Percentiles rank a stretch among this genome's conserved stretches.
phyloP scores from a whole-genome alignment of 2,888 invertebrate genomes.

The Epicampocera succincta region DNA sequence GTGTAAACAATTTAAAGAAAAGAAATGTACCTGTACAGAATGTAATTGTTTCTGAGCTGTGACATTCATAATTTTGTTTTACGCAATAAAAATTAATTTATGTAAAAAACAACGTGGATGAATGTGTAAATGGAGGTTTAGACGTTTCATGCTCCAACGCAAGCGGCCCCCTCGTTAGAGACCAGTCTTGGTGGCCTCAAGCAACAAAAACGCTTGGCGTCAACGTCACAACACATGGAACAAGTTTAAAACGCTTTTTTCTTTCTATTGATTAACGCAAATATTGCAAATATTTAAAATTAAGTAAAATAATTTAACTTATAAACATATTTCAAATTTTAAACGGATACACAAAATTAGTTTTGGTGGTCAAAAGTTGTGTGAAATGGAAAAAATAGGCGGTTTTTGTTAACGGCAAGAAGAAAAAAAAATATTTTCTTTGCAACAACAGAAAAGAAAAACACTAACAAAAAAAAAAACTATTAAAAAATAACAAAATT shows the following conservation, averaged over 20 bases:
- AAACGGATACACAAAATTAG: too few species aligned
- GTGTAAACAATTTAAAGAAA: constrained; percentile 1
- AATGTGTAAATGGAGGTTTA: constrained; percentile 55
- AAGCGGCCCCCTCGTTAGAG: background rate
- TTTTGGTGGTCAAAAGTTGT: constrained; percentile 31
- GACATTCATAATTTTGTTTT: constrained; percentile 42
- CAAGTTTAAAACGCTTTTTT: too few species aligned
- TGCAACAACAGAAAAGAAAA: background rate
- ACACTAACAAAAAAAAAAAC: constrained; percentile 24
- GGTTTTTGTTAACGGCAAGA: background rate
- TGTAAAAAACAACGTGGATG: constrained; percentile 53
- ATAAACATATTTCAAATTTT: too few species aligned
- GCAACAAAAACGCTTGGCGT: constrained; percentile 28
- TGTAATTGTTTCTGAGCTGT: background rate
- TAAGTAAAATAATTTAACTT: too few species aligned
- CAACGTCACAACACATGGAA: background rate
- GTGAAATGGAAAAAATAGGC: constrained; percentile 1
- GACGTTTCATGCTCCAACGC: constrained; percentile 5
- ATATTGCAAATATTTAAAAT: too few species aligned
- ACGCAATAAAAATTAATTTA: constrained; percentile 47
- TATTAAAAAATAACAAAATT: constrained; percentile 17
- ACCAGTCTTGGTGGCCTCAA: constrained; percentile 8
- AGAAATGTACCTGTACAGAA: background rate
- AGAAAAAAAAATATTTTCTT: background rate
- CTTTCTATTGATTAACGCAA: too few species aligned